Conservation (phyloP, 37 sponge, comb jelly and placozoan species). For the Dysidea cf. avara region DNA sequence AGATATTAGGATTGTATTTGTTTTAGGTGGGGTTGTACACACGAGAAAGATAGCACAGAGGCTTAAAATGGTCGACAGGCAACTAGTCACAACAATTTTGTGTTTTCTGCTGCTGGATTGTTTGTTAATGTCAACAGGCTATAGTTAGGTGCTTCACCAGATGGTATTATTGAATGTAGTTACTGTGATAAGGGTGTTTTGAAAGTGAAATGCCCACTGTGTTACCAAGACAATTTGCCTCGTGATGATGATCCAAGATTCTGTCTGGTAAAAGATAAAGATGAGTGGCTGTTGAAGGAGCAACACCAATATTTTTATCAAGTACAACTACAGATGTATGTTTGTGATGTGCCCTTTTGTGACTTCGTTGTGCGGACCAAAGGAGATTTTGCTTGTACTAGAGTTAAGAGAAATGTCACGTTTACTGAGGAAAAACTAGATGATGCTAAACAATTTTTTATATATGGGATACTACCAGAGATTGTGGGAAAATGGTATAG, state of each 20-base stretch:
- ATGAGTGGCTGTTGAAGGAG: constrained; percentile 3
- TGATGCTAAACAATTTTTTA: no score
- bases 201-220: constrained; percentile 17
- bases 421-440: no score
- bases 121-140: constrained; percentile 14
- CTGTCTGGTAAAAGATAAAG: constrained; percentile 2
- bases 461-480: no score
- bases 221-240: neutral
- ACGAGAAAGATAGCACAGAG: constrained; percentile 30
- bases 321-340: no score
- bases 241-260: neutral
- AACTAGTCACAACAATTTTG: constrained; percentile 16
- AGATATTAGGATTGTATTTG: no score
- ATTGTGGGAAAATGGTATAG: no score
- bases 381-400: neutral
- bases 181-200: constrained; percentile 37
- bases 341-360: no score
- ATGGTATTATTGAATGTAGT: constrained; percentile 29
- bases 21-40: constrained; percentile 55
- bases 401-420: neutral
- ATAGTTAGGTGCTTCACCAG: constrained; percentile 38
- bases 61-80: constrained; percentile 4
- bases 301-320: no score
- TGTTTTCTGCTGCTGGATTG: constrained; percentile 16
- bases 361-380: no score